Evolutionary conservation across 2,888 invertebrate species (phyloP), one percentile per base, ranked within the genome.

Genomic region (Macropis europaea): DNA sequence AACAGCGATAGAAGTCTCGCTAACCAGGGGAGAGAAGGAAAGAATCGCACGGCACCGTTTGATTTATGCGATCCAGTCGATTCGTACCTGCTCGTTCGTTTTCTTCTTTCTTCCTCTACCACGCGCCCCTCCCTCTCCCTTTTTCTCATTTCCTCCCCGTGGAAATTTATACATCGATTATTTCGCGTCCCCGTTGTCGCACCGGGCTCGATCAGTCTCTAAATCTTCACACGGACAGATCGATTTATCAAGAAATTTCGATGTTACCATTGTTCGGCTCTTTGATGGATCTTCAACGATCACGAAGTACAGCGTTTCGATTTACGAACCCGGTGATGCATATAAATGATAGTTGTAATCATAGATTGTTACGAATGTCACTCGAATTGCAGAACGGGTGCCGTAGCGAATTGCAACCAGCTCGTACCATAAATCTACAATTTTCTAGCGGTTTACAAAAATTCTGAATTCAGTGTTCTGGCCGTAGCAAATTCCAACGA

Each of bases 1-100:
- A 30, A 22, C 56, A 45, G 42, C 50, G 68, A 71, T 71, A 60
- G 60, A 54, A 67, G 40, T 70, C 43, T 19, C 47, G 30, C 60
- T 43, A 32, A 19, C 63, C 11, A 22, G 28, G 17, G 45, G 19
- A 53, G 42, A 38, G 28, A n/a, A n/a, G n/a, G n/a, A n/a, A n/a
- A n/a, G 53, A 22, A 45, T 62, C 45, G 32, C 22, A 11, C 26
- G 26, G 24, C 22, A 30, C 17, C 57, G 42, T 56, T 42, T 40
- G 57, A 64, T 64, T 64, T 57, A 57, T 19, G 19, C 42, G 4
- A 63, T 15, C 60, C 30, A 50, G 30, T 50, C 63, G 54, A 48
- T 57, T 45, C 17, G 42, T 42, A 15, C 19, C 45, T 63, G 34
- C 62, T 54, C 45, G 13, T 36, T 32, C 19, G 24, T 26, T 38